Conservation (phyloP, 2,797 vertebrate genomes). For the Coranthus polyacanthus region DNA sequence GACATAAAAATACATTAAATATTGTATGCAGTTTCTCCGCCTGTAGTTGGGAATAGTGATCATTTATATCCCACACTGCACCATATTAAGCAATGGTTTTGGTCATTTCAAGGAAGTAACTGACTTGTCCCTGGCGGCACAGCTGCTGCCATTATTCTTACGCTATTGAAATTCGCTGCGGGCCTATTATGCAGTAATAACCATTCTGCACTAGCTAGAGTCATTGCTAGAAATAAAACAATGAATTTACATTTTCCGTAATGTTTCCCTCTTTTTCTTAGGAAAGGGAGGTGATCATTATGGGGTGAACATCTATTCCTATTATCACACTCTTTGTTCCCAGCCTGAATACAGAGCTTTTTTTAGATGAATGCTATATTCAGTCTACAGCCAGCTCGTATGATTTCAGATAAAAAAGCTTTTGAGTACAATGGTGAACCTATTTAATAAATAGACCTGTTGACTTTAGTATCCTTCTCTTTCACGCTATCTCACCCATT, state of each 20-base stretch:
- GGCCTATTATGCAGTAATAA: conserved; percentile 60
- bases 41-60: conserved; percentile 15
- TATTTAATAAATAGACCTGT: conserved; percentile 20
- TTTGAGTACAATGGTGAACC: conserved; percentile 18
- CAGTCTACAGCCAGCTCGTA: conserved; percentile 2
- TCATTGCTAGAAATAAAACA: conserved; percentile 26
- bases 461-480: conserved; percentile 5
- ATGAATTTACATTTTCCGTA: conserved; percentile 38
- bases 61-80: conserved; percentile 26
- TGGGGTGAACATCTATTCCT: conserved; percentile 24
- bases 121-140: conserved; percentile 42
- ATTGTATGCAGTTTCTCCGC: conserved; percentile 2
- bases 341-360: conserved; percentile 48
- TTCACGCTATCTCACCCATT: neutral
- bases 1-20: neutral
- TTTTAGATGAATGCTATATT: conserved; percentile 19
- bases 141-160: conserved; percentile 18
- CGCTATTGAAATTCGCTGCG: conserved; percentile 34
- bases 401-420: conserved; percentile 37
- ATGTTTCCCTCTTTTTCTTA: conserved; percentile 53
- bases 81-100: conserved; percentile 42
- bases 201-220: conserved; percentile 17
- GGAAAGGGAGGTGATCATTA: conserved; percentile 54
- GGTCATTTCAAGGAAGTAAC: conserved; percentile 40
- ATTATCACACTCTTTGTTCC: conserved; percentile 42